A percentile compares a stretch with the other conserved stretches of the same genome.
phyloP scores from a whole-genome alignment of 2,888 invertebrate genomes.

The Nyleta sp. region DNA sequence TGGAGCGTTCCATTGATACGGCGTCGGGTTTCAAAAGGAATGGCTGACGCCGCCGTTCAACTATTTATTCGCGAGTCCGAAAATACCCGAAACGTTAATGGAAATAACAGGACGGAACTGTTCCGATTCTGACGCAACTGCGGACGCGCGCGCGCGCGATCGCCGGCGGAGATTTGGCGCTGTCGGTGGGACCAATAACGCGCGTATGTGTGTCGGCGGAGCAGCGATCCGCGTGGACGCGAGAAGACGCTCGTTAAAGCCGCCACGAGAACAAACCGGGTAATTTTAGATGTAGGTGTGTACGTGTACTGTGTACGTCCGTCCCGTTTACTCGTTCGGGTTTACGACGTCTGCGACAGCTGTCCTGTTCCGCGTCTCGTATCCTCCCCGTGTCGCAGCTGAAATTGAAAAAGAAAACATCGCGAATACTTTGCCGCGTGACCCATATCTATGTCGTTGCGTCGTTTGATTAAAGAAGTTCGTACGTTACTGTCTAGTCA shows the following conservation, averaged over 20 bases:
- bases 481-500: background rate
- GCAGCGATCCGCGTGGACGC: conserved; percentile 20
- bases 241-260: conserved; percentile 44
- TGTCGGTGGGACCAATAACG: conserved; percentile 21
- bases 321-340: conserved; percentile 56
- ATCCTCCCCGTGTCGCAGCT: conserved; percentile 26
- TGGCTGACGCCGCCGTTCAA: conserved; percentile 18
- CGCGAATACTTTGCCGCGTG: conserved; percentile 27
- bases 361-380: conserved; percentile 49
- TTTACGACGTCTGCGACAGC: conserved; percentile 66
- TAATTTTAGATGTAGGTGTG: conserved; percentile 55
- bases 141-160: conserved; percentile 13
- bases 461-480: conserved; percentile 31
- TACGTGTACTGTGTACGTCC: conserved; percentile 41
- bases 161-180: conserved; percentile 33
- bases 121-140: conserved; percentile 30
- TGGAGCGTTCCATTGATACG: conserved; percentile 19
- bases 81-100: conserved; percentile 33
- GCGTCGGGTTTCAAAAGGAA: conserved; percentile 18
- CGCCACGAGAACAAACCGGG: conserved; percentile 23
- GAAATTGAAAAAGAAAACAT: conserved; percentile 58
- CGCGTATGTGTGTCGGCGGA: conserved; percentile 11
- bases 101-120: conserved; percentile 22
- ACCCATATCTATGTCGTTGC: conserved; percentile 35
- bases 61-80: conserved; percentile 25